Base-by-base conservation (phyloP, 2,797 vertebrate species). In the Gymnocypris eckloni region DNA sequence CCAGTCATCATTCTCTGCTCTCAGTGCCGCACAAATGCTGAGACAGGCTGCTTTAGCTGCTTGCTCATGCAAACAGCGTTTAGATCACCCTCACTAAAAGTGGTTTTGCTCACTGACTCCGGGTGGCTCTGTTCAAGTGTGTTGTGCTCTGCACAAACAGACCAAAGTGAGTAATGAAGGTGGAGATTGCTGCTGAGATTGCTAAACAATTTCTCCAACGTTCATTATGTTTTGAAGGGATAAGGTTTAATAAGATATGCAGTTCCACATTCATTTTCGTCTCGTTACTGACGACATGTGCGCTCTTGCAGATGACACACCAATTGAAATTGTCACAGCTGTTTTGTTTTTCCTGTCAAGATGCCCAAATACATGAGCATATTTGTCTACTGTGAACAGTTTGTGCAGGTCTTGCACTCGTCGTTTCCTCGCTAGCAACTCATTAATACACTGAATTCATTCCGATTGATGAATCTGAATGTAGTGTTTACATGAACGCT, bases 11-110 rank as follows among this genome's bases (percentile, higher is more conserved):
- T 86, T 81, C 54, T 80, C 41, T 80, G 25, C 20, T 52, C 50
- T 89, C 28, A 33, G 89, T 89, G 92, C 85, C 89, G 84, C 89
- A 94, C 91, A 92, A 91, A 92, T 90, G 90, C 92, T 91, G 92
- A 93, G 92, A 92, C 91, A 86, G 90, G 89, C 87, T 88, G 91
- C 87, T 92, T 91, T 91, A 88, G 89, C 88, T 90, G 86, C 86
- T 85, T 25, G 54, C 92, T 93, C 90, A 89, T 91, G 91, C 91
- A 86, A 92, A 91, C 91, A 81, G 92, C 89, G 77, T 88, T 93
- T 92, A 91, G 89, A 82, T 33, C 77, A 77, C 15, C 50, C 84
- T 91, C 89, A 92, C 92, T 92, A 91, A 81, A 92, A 92, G 89
- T 86, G 69, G 33, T 91, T 91, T 86, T 41, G 77, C 89, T 90